Percentiles rank a stretch among this genome's conserved stretches.
These are phyloP conservation scores for Epinephelus coioides DNA, from an alignment of 2,797 vertebrate genomes.

Conservation along the genomic window DNA sequence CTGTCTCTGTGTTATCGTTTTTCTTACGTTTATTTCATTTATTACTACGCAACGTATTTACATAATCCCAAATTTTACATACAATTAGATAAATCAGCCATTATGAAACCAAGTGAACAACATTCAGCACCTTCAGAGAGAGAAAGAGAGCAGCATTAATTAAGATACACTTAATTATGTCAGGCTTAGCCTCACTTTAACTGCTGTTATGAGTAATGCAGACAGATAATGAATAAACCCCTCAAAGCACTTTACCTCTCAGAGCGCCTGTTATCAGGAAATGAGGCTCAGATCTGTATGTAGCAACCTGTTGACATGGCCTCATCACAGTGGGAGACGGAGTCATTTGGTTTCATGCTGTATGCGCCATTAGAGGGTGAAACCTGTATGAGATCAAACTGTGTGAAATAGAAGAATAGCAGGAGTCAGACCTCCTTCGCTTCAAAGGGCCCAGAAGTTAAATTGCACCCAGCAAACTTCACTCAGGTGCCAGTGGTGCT, in stretches of 20 bases:
- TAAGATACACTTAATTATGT: slow-evolving; percentile 66
- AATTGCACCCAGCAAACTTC: slow-evolving; percentile 12
- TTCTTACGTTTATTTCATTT: slow-evolving; percentile 25
- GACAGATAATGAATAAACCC: slow-evolving; percentile 61
- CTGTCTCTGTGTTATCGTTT: slow-evolving; percentile 7
- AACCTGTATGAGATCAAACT: slow-evolving; percentile 26
- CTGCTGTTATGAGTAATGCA: slow-evolving; percentile 59
- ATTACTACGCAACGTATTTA: slow-evolving; percentile 17
- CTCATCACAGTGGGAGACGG: slow-evolving; percentile 18
- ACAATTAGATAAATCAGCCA: slow-evolving; percentile 46
- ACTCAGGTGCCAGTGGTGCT: background rate
- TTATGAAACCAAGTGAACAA: slow-evolving; percentile 45
- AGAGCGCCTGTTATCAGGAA: slow-evolving; percentile 45
- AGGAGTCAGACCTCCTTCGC: background rate
- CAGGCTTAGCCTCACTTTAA: slow-evolving; percentile 57
- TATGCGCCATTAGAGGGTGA: slow-evolving; percentile 6
- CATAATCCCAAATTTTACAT: slow-evolving; percentile 23
- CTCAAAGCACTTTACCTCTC: slow-evolving; percentile 56
- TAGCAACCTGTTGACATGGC: slow-evolving; percentile 54
- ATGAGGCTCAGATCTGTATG: slow-evolving; percentile 31
- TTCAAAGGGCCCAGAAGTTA: slow-evolving; percentile 4
- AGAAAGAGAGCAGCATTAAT: slow-evolving; percentile 57
- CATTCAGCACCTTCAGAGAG: slow-evolving; percentile 47
- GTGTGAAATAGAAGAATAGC: slow-evolving; percentile 27
- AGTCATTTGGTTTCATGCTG: slow-evolving; percentile 33